These are phyloP conservation scores for Argyrosomus regius DNA, from an alignment of 2,797 vertebrate genomes.

Conservation along the genomic window DNA sequence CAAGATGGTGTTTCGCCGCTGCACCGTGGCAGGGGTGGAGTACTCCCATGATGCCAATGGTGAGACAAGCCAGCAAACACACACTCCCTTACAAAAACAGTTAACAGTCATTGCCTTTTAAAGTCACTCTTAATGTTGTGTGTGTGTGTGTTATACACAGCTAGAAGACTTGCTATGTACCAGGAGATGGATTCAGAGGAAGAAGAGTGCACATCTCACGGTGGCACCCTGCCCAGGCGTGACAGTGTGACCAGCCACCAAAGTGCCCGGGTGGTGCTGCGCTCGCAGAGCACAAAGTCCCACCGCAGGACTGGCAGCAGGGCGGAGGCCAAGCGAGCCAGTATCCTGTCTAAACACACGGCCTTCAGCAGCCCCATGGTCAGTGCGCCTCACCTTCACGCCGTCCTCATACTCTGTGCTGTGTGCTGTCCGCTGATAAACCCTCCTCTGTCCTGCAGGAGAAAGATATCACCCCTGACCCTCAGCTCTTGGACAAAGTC, in stretches of 20 bases:
- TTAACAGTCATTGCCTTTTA: slow-evolving; percentile 4
- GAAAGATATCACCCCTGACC: slow-evolving; percentile 96
- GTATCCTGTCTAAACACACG: slow-evolving; percentile 95
- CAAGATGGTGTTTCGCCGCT: slow-evolving; percentile 98
- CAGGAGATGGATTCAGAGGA: slow-evolving; percentile 96
- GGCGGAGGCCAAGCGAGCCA: slow-evolving; percentile 93
- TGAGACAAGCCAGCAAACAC: slow-evolving; percentile 73
- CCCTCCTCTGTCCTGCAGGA: slow-evolving; percentile 84
- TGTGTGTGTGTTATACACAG: slow-evolving; percentile 70
- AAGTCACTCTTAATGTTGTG: neutral
- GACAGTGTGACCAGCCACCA: slow-evolving; percentile 92
- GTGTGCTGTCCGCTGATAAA: slow-evolving; percentile 32
- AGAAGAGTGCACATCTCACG: slow-evolving; percentile 88
- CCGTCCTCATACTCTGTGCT: neutral
- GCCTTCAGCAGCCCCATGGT: slow-evolving; percentile 99
- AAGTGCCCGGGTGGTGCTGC: slow-evolving; percentile 88
- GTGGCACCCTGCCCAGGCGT: slow-evolving; percentile 87
- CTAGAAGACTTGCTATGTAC: slow-evolving; percentile 94
- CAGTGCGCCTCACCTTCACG: slow-evolving; percentile 49
- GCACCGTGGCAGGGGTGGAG: slow-evolving; percentile 95
- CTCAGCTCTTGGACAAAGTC: slow-evolving; percentile 93
- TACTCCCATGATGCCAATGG: slow-evolving; percentile 98
- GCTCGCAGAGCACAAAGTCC: slow-evolving; percentile 93
- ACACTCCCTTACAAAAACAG: slow-evolving; percentile 3
- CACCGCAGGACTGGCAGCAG: slow-evolving; percentile 93